phyloP scores from a whole-genome alignment of 2,113 vertebrate species.

The Guaruba guarouba region DNA sequence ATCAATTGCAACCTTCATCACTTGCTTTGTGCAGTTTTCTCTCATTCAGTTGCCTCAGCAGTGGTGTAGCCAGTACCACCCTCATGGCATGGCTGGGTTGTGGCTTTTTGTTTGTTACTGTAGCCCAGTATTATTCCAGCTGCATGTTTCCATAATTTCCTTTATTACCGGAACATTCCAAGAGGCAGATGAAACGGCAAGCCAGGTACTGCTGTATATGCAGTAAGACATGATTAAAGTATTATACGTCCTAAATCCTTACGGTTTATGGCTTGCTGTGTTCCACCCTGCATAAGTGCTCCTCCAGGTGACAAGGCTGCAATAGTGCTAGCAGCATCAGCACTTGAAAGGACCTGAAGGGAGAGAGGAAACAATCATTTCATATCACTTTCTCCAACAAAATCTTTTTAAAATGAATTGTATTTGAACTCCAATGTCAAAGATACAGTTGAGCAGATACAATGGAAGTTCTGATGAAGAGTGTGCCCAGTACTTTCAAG shows the following conservation, averaged over 20 bases:
- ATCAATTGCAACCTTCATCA: neutral
- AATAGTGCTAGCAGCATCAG: constrained; percentile 87
- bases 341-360: constrained; percentile 89
- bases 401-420: neutral
- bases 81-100: neutral
- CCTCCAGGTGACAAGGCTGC: constrained; percentile 93
- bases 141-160: neutral
- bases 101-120: neutral
- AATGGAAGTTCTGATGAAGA: neutral
- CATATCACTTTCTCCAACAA: neutral
- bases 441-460: neutral
- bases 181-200: neutral
- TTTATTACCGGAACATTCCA: neutral
- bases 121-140: neutral
- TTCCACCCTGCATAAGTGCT: constrained; percentile 90
- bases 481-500: neutral
- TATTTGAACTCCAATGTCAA: neutral
- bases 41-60: neutral
- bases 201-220: neutral
- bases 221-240: neutral
- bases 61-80: neutral
- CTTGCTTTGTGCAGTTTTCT: neutral
- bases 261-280: constrained; percentile 96
- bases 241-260: constrained; percentile 38
- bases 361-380: neutral